A percentile compares a stretch with the other conserved stretches of the same genome.
phyloP scores from a whole-genome alignment of 2,888 invertebrate genomes.

The Chalcosyrphus nemorum region DNA sequence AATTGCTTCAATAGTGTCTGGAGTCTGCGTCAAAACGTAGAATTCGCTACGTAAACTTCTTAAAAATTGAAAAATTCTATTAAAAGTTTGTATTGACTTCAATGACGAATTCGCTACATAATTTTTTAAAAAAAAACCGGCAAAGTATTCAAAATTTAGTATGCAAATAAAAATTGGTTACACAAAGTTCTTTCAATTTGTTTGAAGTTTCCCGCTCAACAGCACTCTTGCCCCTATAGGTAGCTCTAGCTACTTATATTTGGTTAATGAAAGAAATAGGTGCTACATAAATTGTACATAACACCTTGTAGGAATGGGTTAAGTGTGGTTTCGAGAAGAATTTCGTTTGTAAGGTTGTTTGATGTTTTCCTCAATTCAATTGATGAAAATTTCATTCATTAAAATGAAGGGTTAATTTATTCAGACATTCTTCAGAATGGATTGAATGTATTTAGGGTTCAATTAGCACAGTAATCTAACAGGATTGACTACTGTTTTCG shows the following conservation, averaged over 20 bases:
- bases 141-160: too few species aligned
- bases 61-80: too few species aligned
- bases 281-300: background rate
- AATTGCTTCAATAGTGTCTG: too few species aligned
- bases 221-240: background rate
- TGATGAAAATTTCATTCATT: slow-evolving; percentile 28
- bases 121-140: too few species aligned
- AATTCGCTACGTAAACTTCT: too few species aligned
- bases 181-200: background rate
- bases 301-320: slow-evolving; percentile 3
- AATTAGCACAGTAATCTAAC: slow-evolving; percentile 18
- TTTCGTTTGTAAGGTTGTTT: background rate
- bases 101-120: too few species aligned
- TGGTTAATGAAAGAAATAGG: background rate
- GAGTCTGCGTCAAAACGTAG: too few species aligned
- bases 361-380: slow-evolving; percentile 29
- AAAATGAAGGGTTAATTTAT: slow-evolving; percentile 2
- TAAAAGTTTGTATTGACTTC: too few species aligned
- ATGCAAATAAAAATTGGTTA: background rate
- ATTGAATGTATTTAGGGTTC: slow-evolving; percentile 12
- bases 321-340: slow-evolving; percentile 2
- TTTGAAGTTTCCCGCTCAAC: slow-evolving; percentile 25
- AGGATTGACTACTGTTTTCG: background rate
- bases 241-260: background rate
- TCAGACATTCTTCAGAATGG: background rate